Base-by-base conservation (phyloP, 2,888 invertebrate species). In the Crioceris asparagi region DNA sequence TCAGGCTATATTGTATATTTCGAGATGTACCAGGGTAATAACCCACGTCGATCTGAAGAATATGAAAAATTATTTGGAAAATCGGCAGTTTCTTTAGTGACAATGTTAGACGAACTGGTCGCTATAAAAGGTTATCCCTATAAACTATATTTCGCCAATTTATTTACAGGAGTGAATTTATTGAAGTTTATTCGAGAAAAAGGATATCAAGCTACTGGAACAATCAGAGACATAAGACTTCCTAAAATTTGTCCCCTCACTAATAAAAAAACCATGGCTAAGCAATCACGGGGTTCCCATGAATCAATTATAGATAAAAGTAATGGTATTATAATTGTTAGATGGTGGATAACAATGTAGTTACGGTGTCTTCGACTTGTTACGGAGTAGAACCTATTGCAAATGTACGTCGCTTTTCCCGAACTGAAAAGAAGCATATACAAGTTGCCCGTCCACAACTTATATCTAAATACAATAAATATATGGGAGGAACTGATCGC, bases 281-380 rank as follows among this genome's bases (percentile, higher is more conserved):
- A 32, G 27, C 11, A 32, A 18, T 37, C 18, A 48, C 48, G 21
- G 51, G 50, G 31, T 48, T 39, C 39, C n/a, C n/a, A n/a, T n/a
- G n/a, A n/a, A n/a, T n/a, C n/a, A n/a, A n/a, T n/a, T n/a, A n/a
- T n/a, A n/a, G n/a, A n/a, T n/a, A n/a, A n/a, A n/a, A n/a, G n/a
- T n/a, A 38, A 37, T 26, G 44, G 41, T 11, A 45, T 53, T 29
- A 10, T 47, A 32, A 25, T 46, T 18, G 43, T 44, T 12, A 44
- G 32, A 14, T 59, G 49, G 52, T 48, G 37, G 54, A 57, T 32
- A 58, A 56, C 38, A 40, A 39, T 34, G 46, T 52, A 12, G 54
- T 57, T 27, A 46, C 51, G 29, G 42, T 50, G 27, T 50, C 46
- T 12, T 40, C 43, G 12, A 51, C 41, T 17, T 40, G 27, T 29